These are phyloP conservation scores for Gallinago media DNA, from an alignment of 2,113 vertebrate species.

Conservation along the genomic window DNA sequence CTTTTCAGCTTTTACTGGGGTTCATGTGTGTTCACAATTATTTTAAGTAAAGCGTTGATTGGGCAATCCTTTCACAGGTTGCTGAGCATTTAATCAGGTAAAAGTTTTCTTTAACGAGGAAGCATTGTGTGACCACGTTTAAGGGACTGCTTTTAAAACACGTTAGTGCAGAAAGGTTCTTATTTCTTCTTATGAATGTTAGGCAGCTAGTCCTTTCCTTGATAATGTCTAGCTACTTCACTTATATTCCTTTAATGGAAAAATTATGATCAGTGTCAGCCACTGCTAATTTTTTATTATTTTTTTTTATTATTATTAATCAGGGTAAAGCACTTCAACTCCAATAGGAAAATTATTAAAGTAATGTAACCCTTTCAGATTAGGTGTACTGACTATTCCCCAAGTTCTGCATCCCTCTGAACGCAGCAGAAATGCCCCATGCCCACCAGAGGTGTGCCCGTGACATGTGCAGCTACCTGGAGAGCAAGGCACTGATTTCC, in stretches of 20 bases:
- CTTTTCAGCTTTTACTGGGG: not conserved
- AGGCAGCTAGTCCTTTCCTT: not conserved
- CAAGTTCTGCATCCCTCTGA: not conserved
- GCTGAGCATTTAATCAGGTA: conserved; percentile 19
- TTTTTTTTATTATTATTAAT: not conserved
- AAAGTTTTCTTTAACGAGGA: conserved; percentile 18
- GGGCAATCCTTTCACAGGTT: not conserved
- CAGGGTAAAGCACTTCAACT: not conserved
- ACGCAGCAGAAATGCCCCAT: not conserved
- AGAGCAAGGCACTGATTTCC: not conserved
- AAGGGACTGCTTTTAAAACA: not conserved
- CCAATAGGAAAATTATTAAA: not conserved
- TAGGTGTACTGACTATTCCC: not conserved
- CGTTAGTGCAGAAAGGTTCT: not conserved
- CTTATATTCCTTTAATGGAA: not conserved
- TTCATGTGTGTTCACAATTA: not conserved
- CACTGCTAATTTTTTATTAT: not conserved
- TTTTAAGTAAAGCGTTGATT: not conserved
- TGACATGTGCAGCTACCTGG: not conserved
- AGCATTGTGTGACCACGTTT: not conserved
- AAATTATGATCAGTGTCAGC: not conserved
- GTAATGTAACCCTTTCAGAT: not conserved
- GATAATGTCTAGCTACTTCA: not conserved
- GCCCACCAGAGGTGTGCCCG: not conserved
- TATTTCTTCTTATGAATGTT: not conserved